Conservation (phyloP, 2,888 invertebrate genomes). For the Microchrysa polita region DNA sequence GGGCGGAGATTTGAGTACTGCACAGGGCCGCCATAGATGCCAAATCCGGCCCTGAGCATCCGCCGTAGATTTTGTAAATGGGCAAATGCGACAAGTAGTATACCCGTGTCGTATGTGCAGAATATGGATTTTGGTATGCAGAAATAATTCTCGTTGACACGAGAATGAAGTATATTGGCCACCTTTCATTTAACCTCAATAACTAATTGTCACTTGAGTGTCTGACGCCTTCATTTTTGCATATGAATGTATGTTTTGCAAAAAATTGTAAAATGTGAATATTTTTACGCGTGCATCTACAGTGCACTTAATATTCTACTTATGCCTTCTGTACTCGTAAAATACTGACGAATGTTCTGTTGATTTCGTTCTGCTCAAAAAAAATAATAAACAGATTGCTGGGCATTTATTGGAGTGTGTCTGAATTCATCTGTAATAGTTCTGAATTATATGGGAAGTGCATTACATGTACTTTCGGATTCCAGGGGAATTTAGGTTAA, state of each 20-base stretch:
- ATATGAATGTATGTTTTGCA: background rate
- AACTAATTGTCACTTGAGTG: slow-evolving; percentile 35
- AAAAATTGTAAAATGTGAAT: background rate
- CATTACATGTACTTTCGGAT: too few species aligned
- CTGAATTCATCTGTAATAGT: too few species aligned
- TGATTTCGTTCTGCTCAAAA: background rate
- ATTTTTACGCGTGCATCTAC: background rate
- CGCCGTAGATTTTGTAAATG: slow-evolving; percentile 11
- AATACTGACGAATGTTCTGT: background rate
- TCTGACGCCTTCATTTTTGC: slow-evolving; percentile 13
- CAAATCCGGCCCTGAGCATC: too few species aligned
- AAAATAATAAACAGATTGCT: background rate
- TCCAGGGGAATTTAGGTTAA: too few species aligned
- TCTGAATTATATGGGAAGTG: too few species aligned
- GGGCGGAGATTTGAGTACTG: too few species aligned
- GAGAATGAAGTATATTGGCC: background rate
- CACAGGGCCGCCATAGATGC: too few species aligned
- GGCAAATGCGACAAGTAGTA: background rate
- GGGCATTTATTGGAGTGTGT: background rate
- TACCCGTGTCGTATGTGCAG: background rate
- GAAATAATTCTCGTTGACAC: background rate
- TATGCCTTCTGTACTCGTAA: too few species aligned
- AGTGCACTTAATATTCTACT: background rate
- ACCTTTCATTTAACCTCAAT: slow-evolving; percentile 33
- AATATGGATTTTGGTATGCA: too few species aligned